Evolutionary conservation across 2,113 vertebrate species (phyloP).

Genomic region (Rafetus swinhoei): DNA sequence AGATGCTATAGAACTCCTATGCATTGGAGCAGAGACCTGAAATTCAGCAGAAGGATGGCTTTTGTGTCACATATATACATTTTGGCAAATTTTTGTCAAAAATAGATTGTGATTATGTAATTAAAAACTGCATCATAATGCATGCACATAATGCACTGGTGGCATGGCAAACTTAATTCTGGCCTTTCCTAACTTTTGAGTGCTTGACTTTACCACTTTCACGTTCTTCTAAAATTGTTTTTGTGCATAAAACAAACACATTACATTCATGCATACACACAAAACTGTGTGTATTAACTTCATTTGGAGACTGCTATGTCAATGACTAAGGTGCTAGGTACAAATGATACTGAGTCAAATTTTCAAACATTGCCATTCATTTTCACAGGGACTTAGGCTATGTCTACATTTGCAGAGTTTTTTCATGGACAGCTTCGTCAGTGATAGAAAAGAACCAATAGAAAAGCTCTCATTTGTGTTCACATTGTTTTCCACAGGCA

Average conservation of each 20-base stretch:
- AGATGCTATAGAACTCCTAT: neutral
- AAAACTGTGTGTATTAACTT: neutral
- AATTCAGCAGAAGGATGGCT: neutral
- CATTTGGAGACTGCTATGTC: neutral
- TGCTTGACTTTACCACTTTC: neutral
- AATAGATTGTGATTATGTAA: neutral
- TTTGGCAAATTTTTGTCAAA: neutral
- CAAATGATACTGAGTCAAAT: neutral
- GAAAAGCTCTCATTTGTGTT: no score
- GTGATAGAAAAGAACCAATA: no score
- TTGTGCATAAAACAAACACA: neutral
- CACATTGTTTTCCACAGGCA: no score
- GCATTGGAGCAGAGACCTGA: neutral
- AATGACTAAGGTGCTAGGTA: accelerated
- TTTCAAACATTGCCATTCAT: neutral
- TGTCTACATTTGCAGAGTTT: no score
- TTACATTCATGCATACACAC: neutral
- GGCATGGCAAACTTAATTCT: neutral
- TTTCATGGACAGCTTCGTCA: no score
- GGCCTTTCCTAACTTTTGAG: neutral
- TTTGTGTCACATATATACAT: neutral
- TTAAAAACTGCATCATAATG: neutral
- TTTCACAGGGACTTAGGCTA: neutral
- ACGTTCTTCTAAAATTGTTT: neutral
- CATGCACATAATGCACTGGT: neutral